Base-by-base conservation (phyloP, 1,140 invertebrate species). In the Lethrus apterus region DNA sequence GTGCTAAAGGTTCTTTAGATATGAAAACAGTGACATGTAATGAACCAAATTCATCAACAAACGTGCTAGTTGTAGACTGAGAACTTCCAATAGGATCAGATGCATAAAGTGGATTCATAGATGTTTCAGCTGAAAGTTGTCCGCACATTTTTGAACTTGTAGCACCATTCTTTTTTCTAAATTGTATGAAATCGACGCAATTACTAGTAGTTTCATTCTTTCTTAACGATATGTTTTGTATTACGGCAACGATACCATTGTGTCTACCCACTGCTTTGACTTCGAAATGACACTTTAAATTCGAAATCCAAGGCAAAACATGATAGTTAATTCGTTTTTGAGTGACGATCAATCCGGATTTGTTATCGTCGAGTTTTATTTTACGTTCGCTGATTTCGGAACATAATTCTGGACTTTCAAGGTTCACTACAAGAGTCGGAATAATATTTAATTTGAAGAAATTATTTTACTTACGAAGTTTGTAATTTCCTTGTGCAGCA, bases 111-210 rank as follows among this genome's bases (percentile, higher is more conserved):
- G 26, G 18, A 15, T 38, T 10, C 48, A 50, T 50, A 10, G 14
- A 40, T 2, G 18, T 4, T 4, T 24, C 31, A 20, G 42, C 48
- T 45, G 29, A 20, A 14, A 45, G 4, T 17, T 33, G 3, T 5
- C 43, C 48, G 36, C 48, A 50, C 13, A 36, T 29, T 38, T 26
- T 36, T 2, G 17, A 7, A 23, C 35, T 46, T 17, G 14, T 9
- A 7, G 8, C 19, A n/a, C 32, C 41, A n/a, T 31, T 31, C 19
- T 21, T 18, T n/a, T 32, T 14, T 1, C 20, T 35, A 32, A 50
- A 53, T 33, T 50, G 30, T 14, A 53, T 33, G 43, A 50, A 53
- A 46, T 53, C 51, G 33, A 53, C 46, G 20, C 51, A 53, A 30
- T 53, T 43, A 7, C 30, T 23, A 29, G 47, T 42, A 14, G 35